These are phyloP conservation scores for Cyanoliseus patagonus DNA, from an alignment of 2,113 vertebrate genomes.

Conservation along the genomic window DNA sequence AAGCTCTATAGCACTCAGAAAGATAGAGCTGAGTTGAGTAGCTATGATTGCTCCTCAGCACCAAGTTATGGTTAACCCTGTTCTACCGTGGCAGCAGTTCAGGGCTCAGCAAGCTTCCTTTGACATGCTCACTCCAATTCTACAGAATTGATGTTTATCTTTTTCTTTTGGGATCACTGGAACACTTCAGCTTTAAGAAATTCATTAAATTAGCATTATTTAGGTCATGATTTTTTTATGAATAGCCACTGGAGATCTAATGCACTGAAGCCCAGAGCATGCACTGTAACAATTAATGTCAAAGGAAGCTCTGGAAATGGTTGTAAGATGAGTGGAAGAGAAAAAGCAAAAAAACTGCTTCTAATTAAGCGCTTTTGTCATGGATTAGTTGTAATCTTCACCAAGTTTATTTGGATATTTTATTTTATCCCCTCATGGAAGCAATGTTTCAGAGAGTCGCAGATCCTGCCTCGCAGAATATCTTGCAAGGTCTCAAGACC, in stretches of 20 bases:
- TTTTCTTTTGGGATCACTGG: neutral
- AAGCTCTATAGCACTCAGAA: neutral
- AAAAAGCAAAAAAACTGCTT: neutral
- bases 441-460: neutral
- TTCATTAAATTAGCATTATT: neutral
- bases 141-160: neutral
- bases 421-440: neutral
- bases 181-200: neutral
- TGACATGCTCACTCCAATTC: neutral
- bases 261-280: neutral
- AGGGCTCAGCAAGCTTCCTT: neutral
- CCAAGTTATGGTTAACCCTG: neutral
- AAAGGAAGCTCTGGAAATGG: neutral
- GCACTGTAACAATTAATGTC: neutral
- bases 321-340: neutral
- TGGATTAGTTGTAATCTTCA: neutral
- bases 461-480: neutral
- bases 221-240: neutral
- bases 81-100: neutral
- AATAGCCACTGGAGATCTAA: neutral
- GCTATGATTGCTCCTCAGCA: neutral
- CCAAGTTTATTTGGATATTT: neutral
- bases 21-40: neutral
- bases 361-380: neutral
- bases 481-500: slow-evolving; percentile 5